These are phyloP conservation scores for Olivierus martensii DNA, from an alignment of 1,140 invertebrate genomes.

Conservation along the genomic window DNA sequence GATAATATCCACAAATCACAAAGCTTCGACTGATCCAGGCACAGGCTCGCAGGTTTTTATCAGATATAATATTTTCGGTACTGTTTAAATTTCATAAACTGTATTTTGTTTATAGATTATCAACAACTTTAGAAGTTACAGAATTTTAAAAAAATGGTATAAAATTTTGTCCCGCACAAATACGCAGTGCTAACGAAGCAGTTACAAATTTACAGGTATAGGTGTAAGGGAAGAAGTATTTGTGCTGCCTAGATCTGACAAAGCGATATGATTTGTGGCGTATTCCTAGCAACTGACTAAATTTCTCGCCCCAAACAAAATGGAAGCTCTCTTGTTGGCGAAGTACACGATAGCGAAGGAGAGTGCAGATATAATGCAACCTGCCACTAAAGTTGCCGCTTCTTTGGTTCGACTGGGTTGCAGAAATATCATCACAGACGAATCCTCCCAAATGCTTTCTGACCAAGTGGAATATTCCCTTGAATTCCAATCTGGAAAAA, in stretches of 20 bases:
- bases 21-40: no score
- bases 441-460: conserved; percentile 66
- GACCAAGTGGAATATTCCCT: conserved; percentile 77
- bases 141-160: no score
- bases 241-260: conserved; percentile 10
- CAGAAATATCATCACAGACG: conserved; percentile 65
- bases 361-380: conserved; percentile 43
- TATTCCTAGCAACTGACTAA: conserved; percentile 16
- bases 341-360: conserved; percentile 55
- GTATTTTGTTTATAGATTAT: no score
- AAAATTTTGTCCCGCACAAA: no score
- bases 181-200: no score
- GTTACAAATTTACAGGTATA: no score
- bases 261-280: conserved; percentile 20
- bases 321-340: conserved; percentile 44
- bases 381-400: conserved; percentile 45
- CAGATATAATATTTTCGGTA: no score
- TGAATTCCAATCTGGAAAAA: conserved; percentile 57
- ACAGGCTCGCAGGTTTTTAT: no score
- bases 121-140: no score
- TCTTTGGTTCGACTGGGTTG: conserved; percentile 51
- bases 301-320: conserved; percentile 38
- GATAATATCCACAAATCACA: no score
- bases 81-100: no score
- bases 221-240: no score